phyloP scores from a whole-genome alignment of 2,888 invertebrate genomes.

The Mystacides longicornis region DNA sequence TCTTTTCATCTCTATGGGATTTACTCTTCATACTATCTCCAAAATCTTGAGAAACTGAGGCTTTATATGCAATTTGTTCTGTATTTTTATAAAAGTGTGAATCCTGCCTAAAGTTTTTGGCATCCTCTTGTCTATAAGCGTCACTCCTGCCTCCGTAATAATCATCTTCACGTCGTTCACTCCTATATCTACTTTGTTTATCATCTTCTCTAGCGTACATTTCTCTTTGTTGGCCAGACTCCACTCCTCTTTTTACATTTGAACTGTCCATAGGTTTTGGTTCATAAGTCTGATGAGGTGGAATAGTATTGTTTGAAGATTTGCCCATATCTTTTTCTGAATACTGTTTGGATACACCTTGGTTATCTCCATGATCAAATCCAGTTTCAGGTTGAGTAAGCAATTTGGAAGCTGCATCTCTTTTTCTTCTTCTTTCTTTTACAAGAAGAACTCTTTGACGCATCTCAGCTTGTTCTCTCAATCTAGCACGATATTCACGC shows the following conservation, averaged over 20 bases:
- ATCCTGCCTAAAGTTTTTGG: not conserved
- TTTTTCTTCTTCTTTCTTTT: slow-evolving; percentile 40
- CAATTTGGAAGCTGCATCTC: slow-evolving; percentile 31
- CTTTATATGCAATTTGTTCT: not conserved
- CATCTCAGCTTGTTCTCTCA: slow-evolving; percentile 42
- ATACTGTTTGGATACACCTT: slow-evolving; percentile 6
- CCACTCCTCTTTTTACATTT: not conserved
- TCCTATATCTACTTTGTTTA: slow-evolving; percentile 7
- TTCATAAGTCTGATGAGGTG: no score
- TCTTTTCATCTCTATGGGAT: not conserved
- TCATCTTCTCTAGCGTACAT: not conserved
- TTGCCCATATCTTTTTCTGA: slow-evolving; percentile 8
- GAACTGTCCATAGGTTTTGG: slow-evolving; percentile 6
- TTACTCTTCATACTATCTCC: not conserved
- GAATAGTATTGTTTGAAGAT: no score
- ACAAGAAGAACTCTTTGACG: slow-evolving; percentile 41
- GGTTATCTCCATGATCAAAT: slow-evolving; percentile 6
- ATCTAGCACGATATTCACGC: slow-evolving; percentile 37
- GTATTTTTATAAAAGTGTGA: not conserved
- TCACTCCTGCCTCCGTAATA: slow-evolving; percentile 3
- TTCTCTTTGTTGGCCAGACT: slow-evolving; percentile 7
- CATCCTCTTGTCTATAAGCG: not conserved
- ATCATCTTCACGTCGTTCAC: not conserved
- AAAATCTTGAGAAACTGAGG: not conserved
- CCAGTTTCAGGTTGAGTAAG: slow-evolving; percentile 6